A percentile compares a stretch with the other conserved stretches of the same genome.
Conservation (phyloP, 2,888 invertebrate genomes). For the Rutpela maculata region DNA sequence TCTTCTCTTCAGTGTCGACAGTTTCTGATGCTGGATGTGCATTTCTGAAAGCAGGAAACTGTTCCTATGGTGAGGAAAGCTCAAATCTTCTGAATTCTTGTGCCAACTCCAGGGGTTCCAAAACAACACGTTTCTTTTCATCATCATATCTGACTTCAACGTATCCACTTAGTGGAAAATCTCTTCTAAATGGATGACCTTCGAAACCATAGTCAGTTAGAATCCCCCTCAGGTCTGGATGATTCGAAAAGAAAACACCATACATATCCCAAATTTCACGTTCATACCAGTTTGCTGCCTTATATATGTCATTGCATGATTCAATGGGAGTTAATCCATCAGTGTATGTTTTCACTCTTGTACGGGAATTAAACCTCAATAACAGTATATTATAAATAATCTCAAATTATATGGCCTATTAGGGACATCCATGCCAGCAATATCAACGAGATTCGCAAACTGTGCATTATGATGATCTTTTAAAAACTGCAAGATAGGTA, state of each 20-base stretch:
- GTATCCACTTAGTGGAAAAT: constrained; percentile 98
- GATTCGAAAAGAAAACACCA: constrained; percentile 98
- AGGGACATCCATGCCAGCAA: constrained; percentile 97
- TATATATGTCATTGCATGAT: constrained; percentile 85
- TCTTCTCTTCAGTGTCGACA: constrained; percentile 72
- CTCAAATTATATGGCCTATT: constrained; percentile 83
- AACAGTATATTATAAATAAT: constrained; percentile 95
- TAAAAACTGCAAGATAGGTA: constrained; percentile 93
- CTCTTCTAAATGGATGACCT: constrained; percentile 98
- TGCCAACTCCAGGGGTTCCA: constrained; percentile 96
- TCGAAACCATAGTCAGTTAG: constrained; percentile 99
- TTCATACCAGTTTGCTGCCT: constrained; percentile 98
- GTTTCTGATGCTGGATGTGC: constrained; percentile 81
- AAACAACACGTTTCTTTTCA: constrained; percentile 95
- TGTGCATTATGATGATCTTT: constrained; percentile 97
- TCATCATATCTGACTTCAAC: constrained; percentile 99
- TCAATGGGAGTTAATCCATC: constrained; percentile 97
- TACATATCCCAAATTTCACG: constrained; percentile 99
- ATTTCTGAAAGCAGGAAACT: constrained; percentile 92
- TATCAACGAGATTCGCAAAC: constrained; percentile 91
- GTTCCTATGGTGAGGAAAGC: constrained; percentile 97
- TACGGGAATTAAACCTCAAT: constrained; percentile 92
- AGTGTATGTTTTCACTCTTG: constrained; percentile 98
- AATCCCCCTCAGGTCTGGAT: constrained; percentile 97
- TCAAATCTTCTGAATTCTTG: constrained; percentile 99